Base-by-base conservation (phyloP, 2,797 vertebrate species). In the Heteromormyrus szaboi region DNA sequence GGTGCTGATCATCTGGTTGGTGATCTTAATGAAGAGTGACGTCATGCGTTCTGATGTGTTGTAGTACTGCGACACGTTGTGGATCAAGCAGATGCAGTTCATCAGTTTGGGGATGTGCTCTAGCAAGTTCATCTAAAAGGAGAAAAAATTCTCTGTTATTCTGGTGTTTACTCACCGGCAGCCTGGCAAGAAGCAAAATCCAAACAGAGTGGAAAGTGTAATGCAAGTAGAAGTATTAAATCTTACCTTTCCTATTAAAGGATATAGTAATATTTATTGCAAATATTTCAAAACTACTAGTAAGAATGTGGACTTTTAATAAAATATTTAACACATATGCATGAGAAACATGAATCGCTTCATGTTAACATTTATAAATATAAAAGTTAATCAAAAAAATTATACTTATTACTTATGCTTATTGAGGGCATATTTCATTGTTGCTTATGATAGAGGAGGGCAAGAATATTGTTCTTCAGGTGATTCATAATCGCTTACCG, bases 1-100 rank as follows among this genome's bases (percentile, higher is more conserved):
- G 25, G 94, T 96, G 89, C 90, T 93, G 91, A 97, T 95, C 95
- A 97, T 96, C 93, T 97, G 97, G 92, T 97, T 97, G 68, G 97
- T 97, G 92, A 97, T 93, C 93, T 97, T 97, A 46, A 97, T 95
- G 90, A 97, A 96, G 91, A 97, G 95, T 0, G 96, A 96, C 2
- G 96, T 97, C 95, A 96, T 95, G 51, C 89, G 91, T 91, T 97
- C 96, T 1, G 97, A 96, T 0, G 96, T 97, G 92, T 97, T 96
- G 93, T 97, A 97, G 93, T 95, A 95, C 0, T 91, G 94, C 19
- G 97, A 97, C 5, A 95, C 94, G 1, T 91, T 93, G 91, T 96
- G 95, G 89, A 97, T 96, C 96, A 97, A 94, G 84, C 91, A 91
- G 90, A 97, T 93, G 51, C 92, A 94, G 91, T 92, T 95, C 94